A percentile compares a stretch with the other conserved stretches of the same genome.
These are phyloP conservation scores for Knipowitschia caucasica DNA, from an alignment of 2,797 vertebrate species.

Conservation along the genomic window DNA sequence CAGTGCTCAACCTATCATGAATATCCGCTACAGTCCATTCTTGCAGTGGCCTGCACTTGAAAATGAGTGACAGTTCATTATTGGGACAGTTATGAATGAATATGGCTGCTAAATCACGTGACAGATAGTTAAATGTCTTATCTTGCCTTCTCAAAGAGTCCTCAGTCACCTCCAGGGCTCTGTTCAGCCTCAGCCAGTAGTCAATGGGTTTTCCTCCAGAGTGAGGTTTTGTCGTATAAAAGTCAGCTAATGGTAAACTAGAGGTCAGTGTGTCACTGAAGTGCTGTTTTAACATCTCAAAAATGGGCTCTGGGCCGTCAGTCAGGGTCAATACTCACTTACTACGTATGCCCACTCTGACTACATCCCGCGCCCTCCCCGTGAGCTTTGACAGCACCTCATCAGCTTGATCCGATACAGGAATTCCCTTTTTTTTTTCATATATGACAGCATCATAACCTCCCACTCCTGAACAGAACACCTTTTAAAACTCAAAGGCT, in stretches of 20 bases:
- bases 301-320: too few relatives aligned
- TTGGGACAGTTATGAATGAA: slow-evolving; percentile 3
- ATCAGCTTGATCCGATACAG: too few relatives aligned
- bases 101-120: slow-evolving; percentile 13
- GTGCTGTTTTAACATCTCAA: slow-evolving; percentile 22
- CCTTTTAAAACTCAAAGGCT: background rate
- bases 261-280: slow-evolving; percentile 22
- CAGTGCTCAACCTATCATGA: too few relatives aligned
- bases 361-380: background rate
- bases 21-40: background rate
- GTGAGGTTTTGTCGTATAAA: slow-evolving; percentile 16
- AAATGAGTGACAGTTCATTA: background rate
- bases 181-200: too few relatives aligned
- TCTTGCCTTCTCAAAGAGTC: slow-evolving; percentile 22
- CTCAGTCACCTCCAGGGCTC: background rate
- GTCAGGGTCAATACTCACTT: background rate
- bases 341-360: background rate
- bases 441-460: too few relatives aligned
- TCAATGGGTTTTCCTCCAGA: slow-evolving; percentile 26
- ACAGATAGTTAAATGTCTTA: slow-evolving; percentile 3
- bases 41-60: background rate
- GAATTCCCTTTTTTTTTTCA: too few relatives aligned
- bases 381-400: too few relatives aligned
- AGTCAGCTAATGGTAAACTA: slow-evolving; percentile 22
- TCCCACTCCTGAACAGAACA: background rate